Evolutionary conservation across 2,888 invertebrate species (phyloP), one percentile per base, ranked within the genome.

Genomic region (Coleophora flavipennella): DNA sequence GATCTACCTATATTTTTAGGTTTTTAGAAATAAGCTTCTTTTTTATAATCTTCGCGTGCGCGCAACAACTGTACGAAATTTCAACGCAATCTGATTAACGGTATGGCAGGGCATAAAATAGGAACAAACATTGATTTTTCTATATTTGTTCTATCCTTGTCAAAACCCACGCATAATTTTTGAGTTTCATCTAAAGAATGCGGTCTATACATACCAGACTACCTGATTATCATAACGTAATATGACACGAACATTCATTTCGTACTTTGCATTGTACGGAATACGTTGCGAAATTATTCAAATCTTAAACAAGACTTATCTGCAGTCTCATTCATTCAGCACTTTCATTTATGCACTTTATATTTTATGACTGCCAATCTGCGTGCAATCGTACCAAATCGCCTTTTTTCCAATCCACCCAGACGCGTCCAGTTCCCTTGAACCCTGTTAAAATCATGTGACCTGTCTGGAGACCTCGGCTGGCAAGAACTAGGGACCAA

Each of bases 361-460:
- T 20, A 34, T 25, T 25, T 7, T 14, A 14, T 8, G 14, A 34
- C 11, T 34, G 8, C 14, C 20, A 33, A 13, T 3, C 32, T 12
- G 13, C 32, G 12, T 32, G 32, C 12, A 20, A 25, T 20, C 34
- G 10, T n/a, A 25, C 13, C 27, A 2, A 8, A 26, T 26, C 27
- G 42, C 20, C 47, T n/a, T n/a, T n/a, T n/a, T n/a, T n/a, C n/a
- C n/a, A n/a, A n/a, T n/a, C 20, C 6, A 4, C 6, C 20, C 20
- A 20, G 20, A 31, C 42, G 33, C 31, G 32, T 31, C 62, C 57
- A 59, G 50, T 42, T 39, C 43, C 44, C 44, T 50, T 55, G 58
- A 57, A 48, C 60, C 41, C 43, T 42, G 40, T 38, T 41, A 53
- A 53, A 58, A 53, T 64, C 59, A 56, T 50, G 46, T 51, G 52